Evolutionary conservation across 64 coral and sea anemone species (phyloP).

Genomic region (Anthopleura sola): DNA sequence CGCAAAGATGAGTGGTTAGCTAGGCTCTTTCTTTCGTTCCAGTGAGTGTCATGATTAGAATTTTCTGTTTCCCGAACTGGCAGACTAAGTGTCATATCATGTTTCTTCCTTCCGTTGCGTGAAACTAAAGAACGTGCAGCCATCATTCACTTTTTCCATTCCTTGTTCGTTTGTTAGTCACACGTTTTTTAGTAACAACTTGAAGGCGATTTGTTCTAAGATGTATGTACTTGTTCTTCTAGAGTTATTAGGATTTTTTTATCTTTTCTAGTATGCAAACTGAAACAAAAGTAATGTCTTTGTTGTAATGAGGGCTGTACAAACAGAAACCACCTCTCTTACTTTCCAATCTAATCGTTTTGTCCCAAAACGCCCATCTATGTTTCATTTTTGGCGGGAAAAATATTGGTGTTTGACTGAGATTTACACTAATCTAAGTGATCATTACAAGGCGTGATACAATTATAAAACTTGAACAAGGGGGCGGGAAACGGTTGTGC

Average conservation of each 20-base stretch:
- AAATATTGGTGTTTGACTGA: not conserved
- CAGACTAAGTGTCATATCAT: not conserved
- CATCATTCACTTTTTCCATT: not conserved
- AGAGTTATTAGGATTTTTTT: not conserved
- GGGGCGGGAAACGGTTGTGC: conserved; percentile 32
- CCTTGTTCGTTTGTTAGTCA: not conserved
- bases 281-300: conserved; percentile 3
- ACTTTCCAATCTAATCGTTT: conserved; percentile 6
- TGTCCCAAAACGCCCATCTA: not conserved
- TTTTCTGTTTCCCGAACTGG: not conserved
- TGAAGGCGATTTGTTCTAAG: not conserved
- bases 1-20: not conserved
- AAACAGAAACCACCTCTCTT: conserved; percentile 8
- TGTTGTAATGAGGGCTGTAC: not conserved
- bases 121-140: not conserved
- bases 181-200: too few relatives aligned
- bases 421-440: conserved; percentile 10
- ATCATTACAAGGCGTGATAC: conserved; percentile 27
- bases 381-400: not conserved
- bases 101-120: not conserved
- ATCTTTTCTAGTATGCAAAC: not conserved
- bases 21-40: not conserved
- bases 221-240: not conserved
- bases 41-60: not conserved
- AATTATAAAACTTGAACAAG: conserved; percentile 34